Conservation (phyloP, 2,888 invertebrate genomes). For the Orchesella flavescens region DNA sequence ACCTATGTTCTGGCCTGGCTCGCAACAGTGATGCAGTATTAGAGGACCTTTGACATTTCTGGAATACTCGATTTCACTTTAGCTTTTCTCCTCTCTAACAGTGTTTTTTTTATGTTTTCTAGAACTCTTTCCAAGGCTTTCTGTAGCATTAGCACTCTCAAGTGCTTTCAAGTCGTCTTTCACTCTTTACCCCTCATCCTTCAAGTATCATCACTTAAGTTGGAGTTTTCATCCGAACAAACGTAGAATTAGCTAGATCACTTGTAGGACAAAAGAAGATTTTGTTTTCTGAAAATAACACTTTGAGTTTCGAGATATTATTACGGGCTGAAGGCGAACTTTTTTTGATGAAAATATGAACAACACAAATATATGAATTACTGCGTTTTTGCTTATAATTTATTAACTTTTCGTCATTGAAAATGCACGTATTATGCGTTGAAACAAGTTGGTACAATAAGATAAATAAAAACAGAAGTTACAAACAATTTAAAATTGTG, state of each 20-base stretch:
- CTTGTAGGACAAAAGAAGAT: not conserved
- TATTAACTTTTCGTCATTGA: too few relatives aligned
- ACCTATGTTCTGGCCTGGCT: conserved; percentile 13
- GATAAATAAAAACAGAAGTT: too few relatives aligned
- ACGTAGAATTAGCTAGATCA: not conserved
- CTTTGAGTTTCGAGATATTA: too few relatives aligned
- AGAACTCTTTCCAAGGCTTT: conserved; percentile 14
- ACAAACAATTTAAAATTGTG: too few relatives aligned
- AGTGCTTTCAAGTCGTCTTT: conserved; percentile 50
- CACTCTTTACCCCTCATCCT: not conserved
- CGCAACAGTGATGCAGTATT: conserved; percentile 49
- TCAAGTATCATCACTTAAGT: not conserved
- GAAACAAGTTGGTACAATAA: too few relatives aligned
- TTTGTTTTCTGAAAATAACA: too few relatives aligned
- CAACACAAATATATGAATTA: too few relatives aligned
- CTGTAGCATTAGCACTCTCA: conserved; percentile 30
- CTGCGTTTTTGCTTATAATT: too few relatives aligned
- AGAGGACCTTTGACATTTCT: conserved; percentile 63
- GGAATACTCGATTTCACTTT: conserved; percentile 47
- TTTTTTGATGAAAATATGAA: too few relatives aligned
- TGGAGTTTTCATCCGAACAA: not conserved
- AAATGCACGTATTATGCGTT: too few relatives aligned
- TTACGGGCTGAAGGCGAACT: too few relatives aligned
- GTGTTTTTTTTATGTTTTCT: conserved; percentile 17
- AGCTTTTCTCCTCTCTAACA: conserved; percentile 11